Base-by-base conservation (phyloP, 2,113 vertebrate species). In the Heliornis fulica region DNA sequence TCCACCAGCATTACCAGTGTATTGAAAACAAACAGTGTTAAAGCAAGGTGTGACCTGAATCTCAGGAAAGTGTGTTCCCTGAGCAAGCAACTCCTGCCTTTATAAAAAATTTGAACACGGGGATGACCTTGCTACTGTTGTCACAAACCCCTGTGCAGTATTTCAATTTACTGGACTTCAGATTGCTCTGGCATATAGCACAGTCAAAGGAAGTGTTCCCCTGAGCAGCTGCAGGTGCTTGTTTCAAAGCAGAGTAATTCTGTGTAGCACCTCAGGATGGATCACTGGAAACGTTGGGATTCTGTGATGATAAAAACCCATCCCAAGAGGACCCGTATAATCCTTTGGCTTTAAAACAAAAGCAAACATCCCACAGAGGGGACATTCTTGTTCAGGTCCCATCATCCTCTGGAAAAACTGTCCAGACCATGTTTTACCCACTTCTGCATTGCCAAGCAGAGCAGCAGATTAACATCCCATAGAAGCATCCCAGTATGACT, bases 271-370 rank as follows among this genome's bases (percentile, higher is more conserved):
- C 89, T 92, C 69, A 69, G 93, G 83, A 95, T 57, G 83, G 72
- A 95, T 84, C 68, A 68, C 31, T 66, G 64, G 83, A 83, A 96
- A 81, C 0, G 2, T 4, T 60, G 48, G 28, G 72, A 74, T 86
- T 80, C 56, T 78, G 51, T 64, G 60, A 94, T 83, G 83, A 83
- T 93, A 93, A 93, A 80, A 95, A 77, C 38, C 59, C 46, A n/a
- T 89, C 68, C 95, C 72, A 68, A 92, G 88, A 75, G 60, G 80
- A 86, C 86, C 95, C 40, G 6, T 46, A 59, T 86, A 96, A 97
- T 95, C 95, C 86, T 93, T 23, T 34, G 54, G 86, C 89, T 66
- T 66, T 74, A 70, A 95, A 93, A 86, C 80, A 90, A 87, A 91
- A 87, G 10, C 77, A 81, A 86, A 77, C 23, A 70, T 46, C 46